Conservation (phyloP, 2,797 vertebrate genomes). For the Myotis findleyi region DNA sequence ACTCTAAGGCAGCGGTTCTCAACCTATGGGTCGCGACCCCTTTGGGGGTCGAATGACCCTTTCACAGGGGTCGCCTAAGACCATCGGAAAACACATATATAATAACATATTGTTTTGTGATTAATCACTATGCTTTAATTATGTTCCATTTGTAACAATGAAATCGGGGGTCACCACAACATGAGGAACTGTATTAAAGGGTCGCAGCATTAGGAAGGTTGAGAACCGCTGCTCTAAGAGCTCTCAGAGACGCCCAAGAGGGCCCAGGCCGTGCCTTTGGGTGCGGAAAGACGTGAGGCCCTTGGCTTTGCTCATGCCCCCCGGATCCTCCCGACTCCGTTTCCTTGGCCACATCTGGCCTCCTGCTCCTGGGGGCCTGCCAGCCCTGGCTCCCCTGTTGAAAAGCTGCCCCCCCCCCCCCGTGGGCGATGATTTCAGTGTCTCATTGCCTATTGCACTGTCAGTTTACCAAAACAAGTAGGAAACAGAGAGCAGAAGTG, state of each 20-base stretch:
- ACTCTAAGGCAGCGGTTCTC: too few species aligned
- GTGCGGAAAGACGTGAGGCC: accelerated
- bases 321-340: accelerated
- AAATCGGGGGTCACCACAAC: too few species aligned
- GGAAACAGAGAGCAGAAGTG: not conserved
- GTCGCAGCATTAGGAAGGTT: too few species aligned
- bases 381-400: not conserved
- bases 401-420: not conserved
- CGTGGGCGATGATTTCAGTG: not conserved
- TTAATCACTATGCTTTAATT: too few species aligned
- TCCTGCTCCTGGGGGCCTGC: not conserved
- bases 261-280: not conserved
- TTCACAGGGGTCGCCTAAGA: too few species aligned
- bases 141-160: too few species aligned
- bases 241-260: not conserved
- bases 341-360: not conserved
- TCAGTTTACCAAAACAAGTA: not conserved
- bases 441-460: not conserved
- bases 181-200: too few species aligned
- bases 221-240: too few species aligned
- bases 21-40: too few species aligned
- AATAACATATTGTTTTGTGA: too few species aligned
- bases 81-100: too few species aligned
- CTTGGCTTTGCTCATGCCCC: not conserved
- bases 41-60: too few species aligned